These are phyloP conservation scores for Aphodius sticticus DNA, from an alignment of 2,888 invertebrate species.

Conservation along the genomic window DNA sequence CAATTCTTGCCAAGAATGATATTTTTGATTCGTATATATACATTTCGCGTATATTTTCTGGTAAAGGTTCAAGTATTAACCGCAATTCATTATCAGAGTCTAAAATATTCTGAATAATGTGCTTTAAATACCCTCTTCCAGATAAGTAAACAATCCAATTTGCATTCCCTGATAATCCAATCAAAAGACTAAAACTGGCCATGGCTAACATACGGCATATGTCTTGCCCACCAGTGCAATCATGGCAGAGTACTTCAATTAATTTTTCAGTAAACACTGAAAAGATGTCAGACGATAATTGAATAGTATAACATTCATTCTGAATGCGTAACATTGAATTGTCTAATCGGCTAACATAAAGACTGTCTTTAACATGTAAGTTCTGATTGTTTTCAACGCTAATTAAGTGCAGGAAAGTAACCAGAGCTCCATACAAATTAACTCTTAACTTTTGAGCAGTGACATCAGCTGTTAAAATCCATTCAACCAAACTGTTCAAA, in stretches of 20 bases:
- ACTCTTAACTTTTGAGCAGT: conserved; percentile 85
- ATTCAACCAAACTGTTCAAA: conserved; percentile 79
- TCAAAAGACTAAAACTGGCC: conserved; percentile 79
- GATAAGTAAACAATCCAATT: conserved; percentile 70
- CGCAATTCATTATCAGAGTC: conserved; percentile 76
- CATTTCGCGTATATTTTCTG: conserved; percentile 75
- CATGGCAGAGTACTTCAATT: conserved; percentile 83
- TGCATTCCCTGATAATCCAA: conserved; percentile 77
- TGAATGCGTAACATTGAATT: conserved; percentile 59
- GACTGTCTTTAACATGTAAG: conserved; percentile 55
- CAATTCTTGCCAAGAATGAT: conserved; percentile 77
- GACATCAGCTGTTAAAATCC: conserved; percentile 83
- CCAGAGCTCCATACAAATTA: conserved; percentile 84
- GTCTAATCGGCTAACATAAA: conserved; percentile 74
- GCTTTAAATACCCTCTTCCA: conserved; percentile 77
- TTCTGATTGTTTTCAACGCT: conserved; percentile 62
- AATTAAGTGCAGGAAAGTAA: conserved; percentile 82
- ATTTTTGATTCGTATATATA: conserved; percentile 91
- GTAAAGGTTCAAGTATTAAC: conserved; percentile 71
- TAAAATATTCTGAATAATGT: conserved; percentile 81
- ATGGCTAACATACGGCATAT: conserved; percentile 90
- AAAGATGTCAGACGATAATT: conserved; percentile 68
- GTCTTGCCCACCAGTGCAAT: conserved; percentile 88
- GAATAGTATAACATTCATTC: conserved; percentile 57
- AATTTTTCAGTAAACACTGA: conserved; percentile 81